A percentile compares a stretch with the other conserved stretches of the same genome.
These are phyloP conservation scores for Lucinisca nassula DNA, from an alignment of 2,888 invertebrate genomes.

Conservation along the genomic window DNA sequence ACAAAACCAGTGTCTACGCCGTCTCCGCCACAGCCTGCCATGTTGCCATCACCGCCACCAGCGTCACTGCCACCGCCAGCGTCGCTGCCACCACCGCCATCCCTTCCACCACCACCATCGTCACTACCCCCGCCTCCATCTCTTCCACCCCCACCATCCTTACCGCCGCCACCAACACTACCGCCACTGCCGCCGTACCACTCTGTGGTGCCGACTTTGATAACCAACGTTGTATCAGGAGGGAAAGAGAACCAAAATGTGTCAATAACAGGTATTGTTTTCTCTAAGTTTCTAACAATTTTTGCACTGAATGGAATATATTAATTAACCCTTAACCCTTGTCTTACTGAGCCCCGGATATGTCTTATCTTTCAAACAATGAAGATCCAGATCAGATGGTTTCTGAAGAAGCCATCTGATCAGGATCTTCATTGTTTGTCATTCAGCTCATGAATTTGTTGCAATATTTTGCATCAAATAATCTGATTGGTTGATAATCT, in stretches of 20 bases:
- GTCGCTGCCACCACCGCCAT: slow-evolving; percentile 50
- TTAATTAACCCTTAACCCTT: too few species aligned
- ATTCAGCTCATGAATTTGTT: too few species aligned
- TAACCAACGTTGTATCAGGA: neutral
- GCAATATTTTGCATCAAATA: too few species aligned
- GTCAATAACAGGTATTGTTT: slow-evolving; percentile 76
- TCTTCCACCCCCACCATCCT: slow-evolving; percentile 23
- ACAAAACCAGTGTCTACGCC: slow-evolving; percentile 63
- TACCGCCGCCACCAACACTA: neutral
- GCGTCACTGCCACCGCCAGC: slow-evolving; percentile 32
- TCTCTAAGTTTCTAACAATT: too few species aligned
- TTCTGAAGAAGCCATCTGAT: too few species aligned
- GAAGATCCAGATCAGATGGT: too few species aligned
- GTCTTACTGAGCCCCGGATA: too few species aligned
- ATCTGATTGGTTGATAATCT: too few species aligned
- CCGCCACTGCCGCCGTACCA: neutral
- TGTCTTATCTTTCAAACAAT: too few species aligned
- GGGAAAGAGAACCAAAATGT: slow-evolving; percentile 65
- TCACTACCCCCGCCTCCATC: slow-evolving; percentile 22
- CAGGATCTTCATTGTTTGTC: too few species aligned
- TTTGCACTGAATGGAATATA: too few species aligned
- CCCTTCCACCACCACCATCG: slow-evolving; percentile 44
- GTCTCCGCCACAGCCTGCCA: slow-evolving; percentile 53
- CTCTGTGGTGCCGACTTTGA: slow-evolving; percentile 14
- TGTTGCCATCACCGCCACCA: slow-evolving; percentile 16